Conservation (phyloP, 2,113 vertebrate species). For the Dasyornis broadbenti region DNA sequence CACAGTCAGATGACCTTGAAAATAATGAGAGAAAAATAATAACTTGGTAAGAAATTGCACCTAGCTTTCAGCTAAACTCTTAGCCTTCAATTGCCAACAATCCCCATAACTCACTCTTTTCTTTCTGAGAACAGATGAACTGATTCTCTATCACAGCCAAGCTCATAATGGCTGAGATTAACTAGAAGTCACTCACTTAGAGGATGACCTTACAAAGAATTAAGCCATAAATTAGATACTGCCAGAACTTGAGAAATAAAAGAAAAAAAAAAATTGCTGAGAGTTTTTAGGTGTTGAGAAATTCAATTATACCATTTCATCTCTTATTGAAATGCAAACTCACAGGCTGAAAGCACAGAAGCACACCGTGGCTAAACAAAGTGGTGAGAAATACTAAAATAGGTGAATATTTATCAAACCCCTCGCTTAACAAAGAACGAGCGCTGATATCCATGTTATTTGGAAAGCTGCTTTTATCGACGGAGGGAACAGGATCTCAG, state of each 20-base stretch:
- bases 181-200: constrained; percentile 9
- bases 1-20: neutral
- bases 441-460: neutral
- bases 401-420: constrained; percentile 27
- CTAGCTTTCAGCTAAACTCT: neutral
- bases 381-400: neutral
- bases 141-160: neutral
- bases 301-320: neutral
- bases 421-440: neutral
- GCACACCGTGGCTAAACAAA: neutral
- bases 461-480: neutral
- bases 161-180: neutral
- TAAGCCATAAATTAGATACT: constrained; percentile 28
- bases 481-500: neutral
- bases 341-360: neutral
- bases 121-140: neutral
- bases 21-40: neutral
- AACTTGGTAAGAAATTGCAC: neutral
- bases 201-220: constrained; percentile 36
- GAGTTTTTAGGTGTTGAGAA: constrained; percentile 16
- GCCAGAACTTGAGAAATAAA: constrained; percentile 13
- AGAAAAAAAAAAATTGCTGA: neutral
- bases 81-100: neutral
- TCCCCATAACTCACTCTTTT: neutral
- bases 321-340: neutral